Base-by-base conservation (phyloP, 2,888 invertebrate genomes). In the Microctonus aethiopoides region DNA sequence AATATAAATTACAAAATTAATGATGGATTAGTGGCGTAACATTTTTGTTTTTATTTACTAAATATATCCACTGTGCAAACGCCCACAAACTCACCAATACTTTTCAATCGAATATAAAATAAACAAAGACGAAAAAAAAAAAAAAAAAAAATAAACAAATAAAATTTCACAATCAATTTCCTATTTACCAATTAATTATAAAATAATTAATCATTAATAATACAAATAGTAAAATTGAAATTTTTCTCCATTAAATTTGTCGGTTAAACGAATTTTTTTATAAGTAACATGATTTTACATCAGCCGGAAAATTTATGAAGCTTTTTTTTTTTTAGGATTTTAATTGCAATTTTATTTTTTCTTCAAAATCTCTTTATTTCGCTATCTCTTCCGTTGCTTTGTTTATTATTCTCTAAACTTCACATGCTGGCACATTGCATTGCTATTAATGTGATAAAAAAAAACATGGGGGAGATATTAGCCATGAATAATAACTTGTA, bases 401-500 rank as follows among this genome's bases (percentile, higher is more conserved):
- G n/a, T n/a, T n/a, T n/a, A n/a, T n/a, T n/a, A n/a, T n/a, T n/a
- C n/a, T n/a, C n/a, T n/a, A n/a, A n/a, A n/a, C n/a, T n/a, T n/a
- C n/a, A n/a, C n/a, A n/a, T n/a, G 36, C 60, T 63, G 70, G 60
- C 73, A 63, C 70, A 39, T n/a, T 64, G 34, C 73, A 72, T 78
- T 77, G 78, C 78, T 77, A 74, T 77, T 79, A 78, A 36, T 26
- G 57, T 62, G 20, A 16, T 16, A 39, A 62, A 36, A 57, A 39
- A 16, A n/a, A 29, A 41, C 16, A 41, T 22, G 41, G 7, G 56
- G 16, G 16, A 13, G 32, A 16, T 13, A n/a, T n/a, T 3, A 29
- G 46, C 63, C 74, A 72, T 75, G 78, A n/a, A 77, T 82, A 82
- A 84, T 81, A 82, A 83, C 77, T 79, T 77, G 77, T 46, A 46